Evolutionary conservation across 2,113 vertebrate genomes (phyloP), one percentile per base, ranked within the genome.

Genomic region (Ciconia maguari): DNA sequence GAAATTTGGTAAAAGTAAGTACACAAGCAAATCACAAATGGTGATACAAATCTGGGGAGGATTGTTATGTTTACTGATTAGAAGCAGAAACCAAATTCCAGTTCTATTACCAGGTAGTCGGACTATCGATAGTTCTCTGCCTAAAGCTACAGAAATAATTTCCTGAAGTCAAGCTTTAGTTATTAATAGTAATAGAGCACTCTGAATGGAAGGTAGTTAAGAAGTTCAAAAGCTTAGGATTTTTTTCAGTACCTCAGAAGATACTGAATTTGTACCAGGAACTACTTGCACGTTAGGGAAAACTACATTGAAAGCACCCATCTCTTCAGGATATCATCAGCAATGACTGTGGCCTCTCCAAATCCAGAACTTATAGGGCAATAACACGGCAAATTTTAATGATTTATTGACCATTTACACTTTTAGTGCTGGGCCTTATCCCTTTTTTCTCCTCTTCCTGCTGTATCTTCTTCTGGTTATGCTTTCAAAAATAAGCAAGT

Each of bases 231-330:
- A 58, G 83, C 62, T 30, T 46, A 3, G 2, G 7, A 3, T 0
- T 25, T 78, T 70, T 87, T 90, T 44, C 64, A 84, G 54, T 89
- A 51, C 51, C 25, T 83, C 5, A 30, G 14, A 51, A 93, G 49
- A 51, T 32, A 41, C 30, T 65, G 61, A 81, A 68, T 38, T 84
- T 58, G 15, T 55, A 86, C 30, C 8, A 66, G 48, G 46, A 90
- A 29, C 42, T 36, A n/a, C 58, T 7, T 81, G 42, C n/a, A 64
- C 2, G 1, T 68, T 51, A 66, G 38, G 29, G 62, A 83, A 78
- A 87, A 55, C 44, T 51, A 65, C 10, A 25, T 0, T 16, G 38
- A 70, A 92, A 60, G 22, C 42, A 75, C 27, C 32, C 0, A 0
- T 71, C 49, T 70, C 26, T 70, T 41, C 1, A 3, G 49, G 54